Base-by-base conservation (phyloP, 2,797 vertebrate genomes). In the Acipenser transmontanus region DNA sequence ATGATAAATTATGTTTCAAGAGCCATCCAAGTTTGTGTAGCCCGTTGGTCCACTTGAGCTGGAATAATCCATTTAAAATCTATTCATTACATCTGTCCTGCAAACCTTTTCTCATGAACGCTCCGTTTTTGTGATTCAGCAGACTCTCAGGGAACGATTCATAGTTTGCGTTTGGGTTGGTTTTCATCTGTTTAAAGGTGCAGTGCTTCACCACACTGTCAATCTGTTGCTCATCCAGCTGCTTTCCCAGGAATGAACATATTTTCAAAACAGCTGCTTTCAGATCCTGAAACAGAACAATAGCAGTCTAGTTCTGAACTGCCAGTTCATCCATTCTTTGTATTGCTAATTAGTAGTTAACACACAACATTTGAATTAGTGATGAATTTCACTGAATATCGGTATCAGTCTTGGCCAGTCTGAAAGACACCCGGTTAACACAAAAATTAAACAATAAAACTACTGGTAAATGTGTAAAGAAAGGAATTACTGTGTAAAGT, bases 71-170 rank as follows among this genome's bases (percentile, higher is more conserved):
- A 34, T 34, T 34, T 34, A 3, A 34, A 34, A 34, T 34, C 34
- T 4, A 34, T 34, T 34, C 34, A 34, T 3, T 34, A 34, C 34
- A 34, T 34, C 34, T 34, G 34, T 6, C 9, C 7, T 57, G 8
- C 11, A 52, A 62, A 86, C 84, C 84, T 82, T 85, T 85, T 70
- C 84, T 80, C 79, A 87, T 71, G 69, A 84, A 87, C 2, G 3
- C 5, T 1, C 80, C 82, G 17, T 70, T 17, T 7, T 70, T 60
- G 57, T 81, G 78, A 71, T 73, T 70, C 12, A 84, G 57, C 49
- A 80, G 65, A 0, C 50, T 54, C 1, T 4, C 50, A 0, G 77
- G 1, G 0, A 76, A n/a, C 1, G 9, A 9, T 68, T 76, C 52
- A 2, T 86, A 85, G 72, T 79, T 88, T 14, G 82, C 82, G 54